Evolutionary conservation across 2,888 invertebrate species (phyloP), one percentile per base, ranked within the genome.

Genomic region (Amphimallon solstitiale): DNA sequence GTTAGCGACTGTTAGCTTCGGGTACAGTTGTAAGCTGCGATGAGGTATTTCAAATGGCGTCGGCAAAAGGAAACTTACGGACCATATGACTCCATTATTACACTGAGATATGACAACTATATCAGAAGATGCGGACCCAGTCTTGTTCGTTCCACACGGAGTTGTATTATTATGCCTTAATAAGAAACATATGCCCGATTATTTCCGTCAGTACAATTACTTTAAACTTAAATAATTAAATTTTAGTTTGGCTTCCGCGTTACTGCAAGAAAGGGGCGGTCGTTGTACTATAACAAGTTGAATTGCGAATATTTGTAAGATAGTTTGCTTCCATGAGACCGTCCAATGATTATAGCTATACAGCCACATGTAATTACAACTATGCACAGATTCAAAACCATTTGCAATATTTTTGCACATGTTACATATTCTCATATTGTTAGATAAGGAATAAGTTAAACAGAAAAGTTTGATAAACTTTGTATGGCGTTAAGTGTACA

Each of bases 1-100:
- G 76, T 78, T 78, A 75, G 76, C 74, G 77, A 56, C 65, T 61
- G 68, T 59, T 56, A 43, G 63, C 59, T n/a, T 34, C 52, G 51
- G 49, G 54, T 63, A 59, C 49, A 64, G 48, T 60, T 64, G 40
- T 52, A 65, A 23, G 34, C 40, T 23, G 49, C 52, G 37, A 40
- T 59, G 68, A 70, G 70, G 67, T 70, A 70, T 70, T 70, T 61
- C 34, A 59, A 38, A 65, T 48, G 29, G 38, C 54, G 46, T 35
- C 40, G 29, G 35, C 46, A 46, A 17, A 54, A 51, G 37, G 63
- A 60, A 60, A 43, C 46, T 35, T 21, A 35, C 21, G 37, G 56
- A 23, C 70, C 71, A 71, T 70, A 70, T 71, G 73, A 74, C 70
- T 72, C 72, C 71, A 71, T 73, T 74, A 72, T 72, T 72, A 66